These are phyloP conservation scores for Heterohyrax brucei DNA, from an alignment of 2,797 vertebrate species.

Conservation along the genomic window DNA sequence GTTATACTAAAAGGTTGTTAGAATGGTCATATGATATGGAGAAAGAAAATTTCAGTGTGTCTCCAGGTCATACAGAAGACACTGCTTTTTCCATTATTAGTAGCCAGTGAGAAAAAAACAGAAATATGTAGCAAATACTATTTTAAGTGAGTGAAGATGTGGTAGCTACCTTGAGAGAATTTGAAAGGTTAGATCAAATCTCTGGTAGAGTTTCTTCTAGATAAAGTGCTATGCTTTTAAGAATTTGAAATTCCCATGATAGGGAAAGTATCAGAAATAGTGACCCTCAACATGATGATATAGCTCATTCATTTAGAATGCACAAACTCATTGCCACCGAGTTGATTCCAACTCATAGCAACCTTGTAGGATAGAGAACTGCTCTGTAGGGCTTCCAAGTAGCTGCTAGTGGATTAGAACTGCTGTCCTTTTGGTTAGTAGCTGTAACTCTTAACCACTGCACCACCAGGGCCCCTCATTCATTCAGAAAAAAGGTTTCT, in stretches of 20 bases:
- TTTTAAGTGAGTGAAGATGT: slow-evolving; percentile 9
- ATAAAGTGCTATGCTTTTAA: not conserved
- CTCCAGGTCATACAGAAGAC: slow-evolving; percentile 32
- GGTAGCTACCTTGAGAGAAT: slow-evolving; percentile 29
- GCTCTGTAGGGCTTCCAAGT: too few species aligned
- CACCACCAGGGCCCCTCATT: too few species aligned
- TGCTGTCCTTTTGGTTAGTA: too few species aligned
- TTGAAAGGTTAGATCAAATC: slow-evolving; percentile 4
- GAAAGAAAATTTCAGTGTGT: slow-evolving; percentile 60
- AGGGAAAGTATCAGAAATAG: not conserved
- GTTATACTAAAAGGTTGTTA: slow-evolving; percentile 48
- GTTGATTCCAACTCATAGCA: too few species aligned
- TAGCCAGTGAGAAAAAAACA: not conserved
- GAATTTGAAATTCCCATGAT: slow-evolving; percentile 44
- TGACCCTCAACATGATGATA: not conserved
- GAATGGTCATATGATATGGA: not conserved
- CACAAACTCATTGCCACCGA: too few species aligned
- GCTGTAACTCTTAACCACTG: too few species aligned
- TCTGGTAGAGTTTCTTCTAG: not conserved
- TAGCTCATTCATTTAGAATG: not conserved
- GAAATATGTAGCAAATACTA: not conserved
- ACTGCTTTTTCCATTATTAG: slow-evolving; percentile 35
- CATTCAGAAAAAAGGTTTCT: too few species aligned
- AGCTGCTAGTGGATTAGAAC: too few species aligned
- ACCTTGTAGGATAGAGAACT: too few species aligned